Percentiles rank a stretch among this genome's conserved stretches.
Conservation (phyloP, 1,140 invertebrate species). For the Drosophila insularis region DNA sequence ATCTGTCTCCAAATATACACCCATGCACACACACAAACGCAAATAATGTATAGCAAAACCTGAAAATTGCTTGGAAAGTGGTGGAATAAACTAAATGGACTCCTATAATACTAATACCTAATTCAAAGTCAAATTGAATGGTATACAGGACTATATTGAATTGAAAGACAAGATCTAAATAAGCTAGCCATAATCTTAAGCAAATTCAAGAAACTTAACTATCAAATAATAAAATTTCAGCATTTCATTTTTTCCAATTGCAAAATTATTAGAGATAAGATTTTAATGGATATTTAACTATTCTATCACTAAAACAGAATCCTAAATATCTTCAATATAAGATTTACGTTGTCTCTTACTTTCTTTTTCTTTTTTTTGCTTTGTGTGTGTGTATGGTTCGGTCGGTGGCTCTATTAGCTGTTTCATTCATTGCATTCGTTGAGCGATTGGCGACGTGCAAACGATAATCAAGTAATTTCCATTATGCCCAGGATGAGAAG, state of each 20-base stretch:
- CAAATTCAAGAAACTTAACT: neutral
- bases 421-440: conserved; percentile 49
- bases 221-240: neutral
- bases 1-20: conserved; percentile 18
- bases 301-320: neutral
- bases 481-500: conserved; percentile 51
- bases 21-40: neutral
- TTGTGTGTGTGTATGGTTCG: neutral
- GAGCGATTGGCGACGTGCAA: conserved; percentile 79
- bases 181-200: too few species aligned
- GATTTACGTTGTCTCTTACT: conserved; percentile 20
- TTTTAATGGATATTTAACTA: neutral
- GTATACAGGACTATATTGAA: neutral
- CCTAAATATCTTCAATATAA: conserved; percentile 7
- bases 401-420: conserved; percentile 39
- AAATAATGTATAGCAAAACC: neutral
- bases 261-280: too few species aligned
- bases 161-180: too few species aligned
- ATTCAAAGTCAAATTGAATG: neutral
- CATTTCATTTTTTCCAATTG: too few species aligned
- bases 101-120: neutral
- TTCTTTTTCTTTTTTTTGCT: neutral
- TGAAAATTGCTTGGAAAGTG: conserved; percentile 8
- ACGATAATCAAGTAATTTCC: conserved; percentile 81
- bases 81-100: neutral